Evolutionary conservation across 2,888 invertebrate genomes (phyloP).

Genomic region (Campoplex capitator): DNA sequence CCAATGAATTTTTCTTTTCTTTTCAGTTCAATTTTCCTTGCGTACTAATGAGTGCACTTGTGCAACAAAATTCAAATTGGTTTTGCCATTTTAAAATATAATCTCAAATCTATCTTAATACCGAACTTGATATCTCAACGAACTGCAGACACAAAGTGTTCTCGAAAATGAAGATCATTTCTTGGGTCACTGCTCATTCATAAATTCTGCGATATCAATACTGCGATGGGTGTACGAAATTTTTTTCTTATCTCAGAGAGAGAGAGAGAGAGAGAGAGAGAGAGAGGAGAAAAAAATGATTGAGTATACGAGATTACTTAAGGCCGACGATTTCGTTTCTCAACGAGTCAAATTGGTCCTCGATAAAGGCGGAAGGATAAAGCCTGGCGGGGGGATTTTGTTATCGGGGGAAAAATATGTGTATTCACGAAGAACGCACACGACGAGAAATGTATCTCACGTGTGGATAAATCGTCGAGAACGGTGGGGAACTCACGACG

Average conservation of each 20-base stretch:
- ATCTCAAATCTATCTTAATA: not conserved
- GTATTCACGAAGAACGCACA: constrained; percentile 38
- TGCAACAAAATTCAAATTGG: not conserved
- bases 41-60: not conserved
- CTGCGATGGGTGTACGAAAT: not conserved
- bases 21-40: not conserved
- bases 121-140: not conserved
- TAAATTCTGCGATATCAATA: constrained; percentile 16
- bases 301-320: not conserved
- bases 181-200: constrained; percentile 31
- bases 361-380: not conserved
- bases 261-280: not conserved
- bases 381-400: constrained; percentile 5
- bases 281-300: not conserved
- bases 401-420: constrained; percentile 41
- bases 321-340: constrained; percentile 9
- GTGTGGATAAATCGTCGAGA: constrained; percentile 36
- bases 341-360: constrained; percentile 23
- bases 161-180: not conserved
- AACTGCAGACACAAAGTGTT: not conserved
- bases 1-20: not conserved
- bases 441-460: constrained; percentile 40
- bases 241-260: not conserved
- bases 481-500: constrained; percentile 54
- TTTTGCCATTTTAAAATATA: not conserved